Evolutionary conservation across 2,888 invertebrate genomes (phyloP).

Genomic region (Eustalomyia histrio): DNA sequence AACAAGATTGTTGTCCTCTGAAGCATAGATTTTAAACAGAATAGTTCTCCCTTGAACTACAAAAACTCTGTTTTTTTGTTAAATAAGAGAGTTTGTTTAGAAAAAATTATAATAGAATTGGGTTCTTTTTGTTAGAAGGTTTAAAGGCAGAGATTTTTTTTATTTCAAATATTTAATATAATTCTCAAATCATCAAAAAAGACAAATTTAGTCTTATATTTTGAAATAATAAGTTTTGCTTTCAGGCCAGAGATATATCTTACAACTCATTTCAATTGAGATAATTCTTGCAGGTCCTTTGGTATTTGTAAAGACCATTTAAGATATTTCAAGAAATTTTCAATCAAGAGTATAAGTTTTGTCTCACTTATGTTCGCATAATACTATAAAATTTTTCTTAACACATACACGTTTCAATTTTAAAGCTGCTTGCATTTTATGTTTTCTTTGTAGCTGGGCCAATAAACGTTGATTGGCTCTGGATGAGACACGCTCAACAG

Average conservation of each 20-base stretch:
- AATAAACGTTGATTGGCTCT: constrained; percentile 76
- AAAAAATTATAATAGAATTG: constrained; percentile 58
- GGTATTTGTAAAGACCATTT: background rate
- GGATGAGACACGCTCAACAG: constrained; percentile 68
- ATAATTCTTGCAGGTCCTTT: constrained; percentile 30
- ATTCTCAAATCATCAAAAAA: constrained; percentile 25
- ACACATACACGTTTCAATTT: constrained; percentile 79
- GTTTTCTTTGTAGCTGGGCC: constrained; percentile 77
- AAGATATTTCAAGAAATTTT: constrained; percentile 41
- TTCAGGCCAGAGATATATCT: background rate
- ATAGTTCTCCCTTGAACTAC: no score
- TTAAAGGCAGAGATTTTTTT: constrained; percentile 38
- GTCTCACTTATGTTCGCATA: constrained; percentile 7
- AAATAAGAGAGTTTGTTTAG: no score
- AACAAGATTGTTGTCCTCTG: no score
- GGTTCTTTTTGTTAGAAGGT: constrained; percentile 43
- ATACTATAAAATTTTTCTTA: constrained; percentile 19
- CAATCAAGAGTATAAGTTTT: background rate
- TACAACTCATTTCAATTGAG: constrained; percentile 20
- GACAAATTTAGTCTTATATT: background rate
- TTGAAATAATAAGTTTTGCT: background rate
- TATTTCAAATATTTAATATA: constrained; percentile 14
- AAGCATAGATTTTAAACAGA: no score
- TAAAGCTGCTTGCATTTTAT: constrained; percentile 77
- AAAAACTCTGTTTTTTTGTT: no score